Evolutionary conservation across 2,888 invertebrate species (phyloP).

Genomic region (Melieria omissa): DNA sequence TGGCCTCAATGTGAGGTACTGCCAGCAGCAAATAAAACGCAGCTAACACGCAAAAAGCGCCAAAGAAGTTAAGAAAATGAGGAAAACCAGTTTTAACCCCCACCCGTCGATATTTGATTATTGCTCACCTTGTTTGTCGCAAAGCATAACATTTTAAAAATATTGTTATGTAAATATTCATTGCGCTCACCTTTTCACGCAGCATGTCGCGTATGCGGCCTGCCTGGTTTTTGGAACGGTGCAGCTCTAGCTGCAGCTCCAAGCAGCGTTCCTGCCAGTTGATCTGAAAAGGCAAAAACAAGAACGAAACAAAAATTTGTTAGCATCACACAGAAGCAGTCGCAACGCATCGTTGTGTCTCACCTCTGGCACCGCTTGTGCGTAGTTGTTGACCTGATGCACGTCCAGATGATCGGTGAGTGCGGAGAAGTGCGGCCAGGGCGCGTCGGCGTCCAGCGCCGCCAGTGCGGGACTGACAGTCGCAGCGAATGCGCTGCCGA

Average conservation of each 20-base stretch:
- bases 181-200: slow-evolving; percentile 82
- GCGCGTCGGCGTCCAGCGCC: slow-evolving; percentile 63
- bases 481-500: neutral
- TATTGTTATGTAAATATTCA: neutral
- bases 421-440: slow-evolving; percentile 63
- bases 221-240: slow-evolving; percentile 87
- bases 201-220: slow-evolving; percentile 88
- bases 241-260: slow-evolving; percentile 86
- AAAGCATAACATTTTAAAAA: neutral
- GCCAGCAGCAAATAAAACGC: no score
- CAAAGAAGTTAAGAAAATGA: no score
- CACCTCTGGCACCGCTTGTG: slow-evolving; percentile 65
- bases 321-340: neutral
- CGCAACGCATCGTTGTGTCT: slow-evolving; percentile 34
- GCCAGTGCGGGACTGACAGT: slow-evolving; percentile 50
- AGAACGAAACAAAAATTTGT: neutral
- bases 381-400: slow-evolving; percentile 66
- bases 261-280: slow-evolving; percentile 92
- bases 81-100: no score
- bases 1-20: no score
- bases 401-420: slow-evolving; percentile 65
- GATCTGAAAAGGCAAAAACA: slow-evolving; percentile 64
- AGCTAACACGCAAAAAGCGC: no score
- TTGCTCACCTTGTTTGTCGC: neutral
- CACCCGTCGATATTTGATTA: neutral